phyloP scores from a whole-genome alignment of 1,140 invertebrate genomes.

The Drosophila pseudoananassae region DNA sequence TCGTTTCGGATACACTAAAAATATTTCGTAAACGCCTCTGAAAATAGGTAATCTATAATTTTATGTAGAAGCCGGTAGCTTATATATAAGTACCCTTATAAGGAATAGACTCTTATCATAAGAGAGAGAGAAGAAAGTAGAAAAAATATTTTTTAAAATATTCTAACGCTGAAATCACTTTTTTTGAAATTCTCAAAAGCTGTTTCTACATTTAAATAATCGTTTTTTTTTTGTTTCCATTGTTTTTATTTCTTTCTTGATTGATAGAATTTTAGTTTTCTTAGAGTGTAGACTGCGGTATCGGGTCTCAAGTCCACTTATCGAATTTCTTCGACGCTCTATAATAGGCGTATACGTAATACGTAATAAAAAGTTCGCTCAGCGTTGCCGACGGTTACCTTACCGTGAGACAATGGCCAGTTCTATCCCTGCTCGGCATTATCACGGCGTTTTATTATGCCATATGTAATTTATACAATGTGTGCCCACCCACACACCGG shows the following conservation, averaged over 20 bases:
- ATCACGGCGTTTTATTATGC: constrained; percentile 52
- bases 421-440: constrained; percentile 49
- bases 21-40: neutral
- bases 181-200: too few species aligned
- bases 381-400: constrained; percentile 23
- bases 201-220: too few species aligned
- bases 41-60: neutral
- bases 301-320: constrained; percentile 73
- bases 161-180: too few species aligned
- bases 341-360: constrained; percentile 49
- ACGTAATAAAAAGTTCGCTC: constrained; percentile 57
- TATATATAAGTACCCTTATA: too few species aligned
- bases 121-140: too few species aligned
- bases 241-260: too few species aligned
- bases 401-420: constrained; percentile 48
- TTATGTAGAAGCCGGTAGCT: too few species aligned
- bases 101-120: too few species aligned
- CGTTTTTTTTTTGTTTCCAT: too few species aligned
- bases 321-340: constrained; percentile 54
- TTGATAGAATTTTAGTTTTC: neutral
- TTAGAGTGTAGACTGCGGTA: neutral
- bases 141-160: too few species aligned
- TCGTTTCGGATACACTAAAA: neutral
- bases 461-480: constrained; percentile 8
- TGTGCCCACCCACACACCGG: constrained; percentile 8